Evolutionary conservation across 2,797 vertebrate genomes (phyloP).

Genomic region (Gastrophryne carolinensis): DNA sequence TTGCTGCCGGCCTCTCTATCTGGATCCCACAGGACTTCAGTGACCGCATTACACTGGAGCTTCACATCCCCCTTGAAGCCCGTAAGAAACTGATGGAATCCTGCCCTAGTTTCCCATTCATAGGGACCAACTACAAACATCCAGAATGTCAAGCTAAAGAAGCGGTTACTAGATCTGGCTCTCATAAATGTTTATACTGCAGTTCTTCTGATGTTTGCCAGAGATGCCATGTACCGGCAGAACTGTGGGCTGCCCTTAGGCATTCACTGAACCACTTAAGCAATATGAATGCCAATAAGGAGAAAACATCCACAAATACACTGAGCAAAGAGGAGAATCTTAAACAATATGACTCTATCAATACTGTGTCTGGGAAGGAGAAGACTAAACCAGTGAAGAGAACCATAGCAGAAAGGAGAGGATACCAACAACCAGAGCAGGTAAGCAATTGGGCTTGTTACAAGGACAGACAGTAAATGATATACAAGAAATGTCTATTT

Average conservation of each 20-base stretch:
- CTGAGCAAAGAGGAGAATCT: conserved; percentile 44
- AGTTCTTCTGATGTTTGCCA: background rate
- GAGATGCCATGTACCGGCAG: conserved; percentile 30
- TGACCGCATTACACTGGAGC: conserved; percentile 61
- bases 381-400: conserved; percentile 25
- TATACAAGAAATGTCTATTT: too few species aligned
- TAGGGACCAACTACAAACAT: conserved; percentile 54
- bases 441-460: conserved; percentile 1
- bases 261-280: conserved; percentile 18
- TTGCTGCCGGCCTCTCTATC: conserved; percentile 55
- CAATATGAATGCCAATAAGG: conserved; percentile 2
- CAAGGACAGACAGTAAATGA: too few species aligned
- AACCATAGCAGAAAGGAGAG: background rate
- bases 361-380: conserved; percentile 27
- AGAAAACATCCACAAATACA: conserved; percentile 49
- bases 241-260: conserved; percentile 9
- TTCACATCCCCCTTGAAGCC: conserved; percentile 64
- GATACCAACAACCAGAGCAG: background rate
- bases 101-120: conserved; percentile 57
- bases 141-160: conserved; percentile 28
- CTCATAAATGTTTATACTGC: background rate
- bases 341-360: conserved; percentile 36
- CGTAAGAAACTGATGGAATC: conserved; percentile 61
- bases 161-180: background rate
- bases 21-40: conserved; percentile 56